phyloP scores from a whole-genome alignment of 2,888 invertebrate species.

The Seira sanloemensis region DNA sequence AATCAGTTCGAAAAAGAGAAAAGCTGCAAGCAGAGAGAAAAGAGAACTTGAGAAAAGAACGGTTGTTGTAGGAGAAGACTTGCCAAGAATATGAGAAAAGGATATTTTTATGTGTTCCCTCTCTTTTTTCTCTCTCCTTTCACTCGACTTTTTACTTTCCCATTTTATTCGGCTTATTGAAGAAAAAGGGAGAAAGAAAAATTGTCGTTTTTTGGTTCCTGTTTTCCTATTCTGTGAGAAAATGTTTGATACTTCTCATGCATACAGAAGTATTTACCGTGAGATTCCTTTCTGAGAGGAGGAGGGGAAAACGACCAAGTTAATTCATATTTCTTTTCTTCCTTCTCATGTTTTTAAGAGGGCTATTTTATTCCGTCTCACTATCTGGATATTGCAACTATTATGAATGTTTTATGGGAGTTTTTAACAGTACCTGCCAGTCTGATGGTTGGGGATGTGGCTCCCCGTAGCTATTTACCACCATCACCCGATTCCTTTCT shows the following conservation, averaged over 20 bases:
- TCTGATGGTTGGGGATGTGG: background rate
- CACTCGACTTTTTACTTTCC: background rate
- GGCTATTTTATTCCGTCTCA: background rate
- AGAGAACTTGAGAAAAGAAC: background rate
- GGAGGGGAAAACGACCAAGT: background rate
- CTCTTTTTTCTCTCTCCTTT: background rate
- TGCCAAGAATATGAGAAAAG: background rate
- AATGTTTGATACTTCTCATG: background rate
- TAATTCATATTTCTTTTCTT: background rate
- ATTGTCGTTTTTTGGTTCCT: background rate
- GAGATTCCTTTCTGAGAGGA: background rate
- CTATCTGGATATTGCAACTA: background rate
- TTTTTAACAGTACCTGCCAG: background rate
- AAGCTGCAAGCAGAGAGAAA: background rate
- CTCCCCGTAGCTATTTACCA: constrained; percentile 30
- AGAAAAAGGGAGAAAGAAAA: background rate
- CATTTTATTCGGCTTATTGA: too few relatives aligned
- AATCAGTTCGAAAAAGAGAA: background rate
- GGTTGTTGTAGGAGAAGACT: background rate
- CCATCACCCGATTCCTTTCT: constrained; percentile 18
- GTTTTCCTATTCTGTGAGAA: background rate
- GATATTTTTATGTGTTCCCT: background rate
- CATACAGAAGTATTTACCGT: background rate
- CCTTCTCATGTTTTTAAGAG: background rate
- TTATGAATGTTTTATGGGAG: background rate